Evolutionary conservation across 2,888 invertebrate species (phyloP).

Genomic region (Alentia gelatinosa): DNA sequence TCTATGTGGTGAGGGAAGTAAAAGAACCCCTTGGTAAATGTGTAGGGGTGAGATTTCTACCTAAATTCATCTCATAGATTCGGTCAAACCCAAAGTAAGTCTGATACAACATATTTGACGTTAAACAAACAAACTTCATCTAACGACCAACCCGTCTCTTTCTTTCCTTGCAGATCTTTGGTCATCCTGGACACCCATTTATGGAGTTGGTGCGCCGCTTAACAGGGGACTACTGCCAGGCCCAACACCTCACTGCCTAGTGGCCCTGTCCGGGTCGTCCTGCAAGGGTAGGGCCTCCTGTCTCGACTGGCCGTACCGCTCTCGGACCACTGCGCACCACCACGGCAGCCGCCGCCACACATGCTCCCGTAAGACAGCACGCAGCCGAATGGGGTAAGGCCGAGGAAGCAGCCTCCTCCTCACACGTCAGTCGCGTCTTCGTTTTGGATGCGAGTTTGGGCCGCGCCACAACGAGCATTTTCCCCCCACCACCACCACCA

Average conservation of each 20-base stretch:
- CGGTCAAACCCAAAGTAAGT: too few species aligned
- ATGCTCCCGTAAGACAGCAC: background rate
- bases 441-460: conserved; percentile 17
- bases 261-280: background rate
- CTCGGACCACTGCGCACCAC: background rate
- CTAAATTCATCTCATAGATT: too few species aligned
- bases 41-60: too few species aligned
- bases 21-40: too few species aligned
- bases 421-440: background rate
- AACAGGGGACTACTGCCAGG: conserved; percentile 98
- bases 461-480: conserved; percentile 6
- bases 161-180: conserved; percentile 73
- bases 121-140: too few species aligned
- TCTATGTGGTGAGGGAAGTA: too few species aligned
- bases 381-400: conserved; percentile 49
- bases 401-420: background rate
- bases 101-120: too few species aligned
- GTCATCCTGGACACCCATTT: conserved; percentile 79
- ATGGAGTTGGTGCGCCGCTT: conserved; percentile 93
- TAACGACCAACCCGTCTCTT: background rate
- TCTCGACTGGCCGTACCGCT: conserved; percentile 46
- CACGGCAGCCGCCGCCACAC: background rate
- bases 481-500: background rate
- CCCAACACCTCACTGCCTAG: conserved; percentile 88
- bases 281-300: conserved; percentile 30